Percentiles rank a stretch among this genome's conserved stretches.
Evolutionary conservation across 2,888 invertebrate genomes (phyloP).

Genomic region (Lycaena phlaeas): DNA sequence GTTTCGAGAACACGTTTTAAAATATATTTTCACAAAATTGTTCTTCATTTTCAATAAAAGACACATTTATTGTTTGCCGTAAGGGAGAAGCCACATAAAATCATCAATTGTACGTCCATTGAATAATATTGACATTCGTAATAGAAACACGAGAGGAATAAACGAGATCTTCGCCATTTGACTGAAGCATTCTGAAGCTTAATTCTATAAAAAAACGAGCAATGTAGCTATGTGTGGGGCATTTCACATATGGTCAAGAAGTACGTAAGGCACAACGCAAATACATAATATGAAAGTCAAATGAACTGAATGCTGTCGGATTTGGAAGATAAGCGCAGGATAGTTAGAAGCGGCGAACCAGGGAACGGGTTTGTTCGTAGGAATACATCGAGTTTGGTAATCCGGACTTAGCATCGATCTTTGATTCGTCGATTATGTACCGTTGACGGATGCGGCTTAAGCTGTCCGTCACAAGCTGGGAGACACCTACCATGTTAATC

Average conservation of each 20-base stretch:
- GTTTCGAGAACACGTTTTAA: too few species aligned
- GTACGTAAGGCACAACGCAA: conserved; percentile 16
- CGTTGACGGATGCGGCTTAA: conserved; percentile 72
- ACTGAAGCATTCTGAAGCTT: conserved; percentile 5
- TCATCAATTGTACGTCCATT: too few species aligned
- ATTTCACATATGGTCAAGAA: conserved; percentile 10
- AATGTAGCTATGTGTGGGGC: not conserved
- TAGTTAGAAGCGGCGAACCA: conserved; percentile 38
- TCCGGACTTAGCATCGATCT: conserved; percentile 67
- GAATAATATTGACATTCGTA: not conserved
- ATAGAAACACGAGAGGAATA: not conserved
- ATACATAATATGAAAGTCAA: conserved; percentile 19
- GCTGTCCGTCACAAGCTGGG: conserved; percentile 61
- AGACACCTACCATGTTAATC: conserved; percentile 67
- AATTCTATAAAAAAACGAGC: conserved; percentile 1
- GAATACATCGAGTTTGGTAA: conserved; percentile 62
- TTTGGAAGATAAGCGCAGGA: conserved; percentile 48
- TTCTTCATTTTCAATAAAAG: too few species aligned
- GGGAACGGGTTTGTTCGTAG: conserved; percentile 38
- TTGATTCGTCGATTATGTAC: conserved; percentile 63
- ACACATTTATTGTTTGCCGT: too few species aligned
- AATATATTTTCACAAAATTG: too few species aligned
- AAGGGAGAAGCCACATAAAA: too few species aligned
- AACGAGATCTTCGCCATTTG: not conserved
- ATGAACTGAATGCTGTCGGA: conserved; percentile 50